Conservation (phyloP, 2,888 invertebrate genomes). For the Catonia carolina region DNA sequence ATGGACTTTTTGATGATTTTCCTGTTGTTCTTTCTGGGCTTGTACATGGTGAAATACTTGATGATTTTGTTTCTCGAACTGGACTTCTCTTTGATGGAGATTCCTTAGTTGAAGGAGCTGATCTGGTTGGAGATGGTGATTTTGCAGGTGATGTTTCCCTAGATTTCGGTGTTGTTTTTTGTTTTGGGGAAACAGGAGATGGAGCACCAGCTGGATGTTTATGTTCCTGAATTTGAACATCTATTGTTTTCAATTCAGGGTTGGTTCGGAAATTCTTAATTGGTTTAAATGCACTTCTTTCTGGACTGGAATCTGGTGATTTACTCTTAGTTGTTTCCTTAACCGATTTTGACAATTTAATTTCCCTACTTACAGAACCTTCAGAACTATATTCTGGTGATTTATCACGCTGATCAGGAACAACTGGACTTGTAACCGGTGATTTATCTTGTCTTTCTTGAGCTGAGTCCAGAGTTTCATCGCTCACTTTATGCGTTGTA, state of each 20-base stretch:
- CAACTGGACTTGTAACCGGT: constrained; percentile 30
- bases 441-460: constrained; percentile 27
- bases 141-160: constrained; percentile 9
- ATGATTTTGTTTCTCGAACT: constrained; percentile 33
- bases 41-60: constrained; percentile 32
- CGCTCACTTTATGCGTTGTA: background rate
- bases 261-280: constrained; percentile 35
- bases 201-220: constrained; percentile 2
- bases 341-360: constrained; percentile 23
- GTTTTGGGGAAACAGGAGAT: constrained; percentile 17
- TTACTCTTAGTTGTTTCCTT: constrained; percentile 10
- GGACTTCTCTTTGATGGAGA: constrained; percentile 21
- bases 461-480: background rate
- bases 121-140: constrained; percentile 20
- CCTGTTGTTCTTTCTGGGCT: constrained; percentile 34
- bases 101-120: constrained; percentile 1
- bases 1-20: constrained; percentile 44
- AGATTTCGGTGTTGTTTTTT: background rate
- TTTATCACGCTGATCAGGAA: constrained; percentile 30
- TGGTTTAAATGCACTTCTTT: constrained; percentile 36
- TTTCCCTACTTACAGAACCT: constrained; percentile 37
- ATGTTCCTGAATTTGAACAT: background rate
- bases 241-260: constrained; percentile 27
- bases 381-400: constrained; percentile 39
- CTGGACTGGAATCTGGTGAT: constrained; percentile 34